A percentile compares a stretch with the other conserved stretches of the same genome.
These are phyloP conservation scores for Bombus waltoni DNA, from an alignment of 1,140 invertebrate genomes.

Conservation along the genomic window DNA sequence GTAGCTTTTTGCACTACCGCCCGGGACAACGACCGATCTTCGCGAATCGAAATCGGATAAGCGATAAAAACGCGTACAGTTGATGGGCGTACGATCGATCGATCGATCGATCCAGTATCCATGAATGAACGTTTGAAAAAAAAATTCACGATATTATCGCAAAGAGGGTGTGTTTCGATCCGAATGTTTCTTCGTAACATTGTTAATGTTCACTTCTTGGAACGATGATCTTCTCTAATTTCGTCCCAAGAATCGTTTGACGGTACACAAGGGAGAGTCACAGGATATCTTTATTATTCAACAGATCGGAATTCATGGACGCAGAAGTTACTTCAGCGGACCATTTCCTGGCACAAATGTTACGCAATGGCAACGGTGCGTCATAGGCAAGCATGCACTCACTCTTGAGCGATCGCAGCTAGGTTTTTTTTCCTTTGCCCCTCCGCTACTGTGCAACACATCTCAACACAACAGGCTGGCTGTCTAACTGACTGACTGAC, in stretches of 20 bases:
- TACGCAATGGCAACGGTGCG: constrained; percentile 40
- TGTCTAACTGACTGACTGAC: neutral
- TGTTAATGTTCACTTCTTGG: neutral
- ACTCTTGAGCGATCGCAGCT: neutral
- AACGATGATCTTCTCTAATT: neutral
- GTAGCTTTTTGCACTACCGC: neutral
- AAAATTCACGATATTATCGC: neutral
- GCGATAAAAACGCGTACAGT: neutral
- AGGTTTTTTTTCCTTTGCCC: neutral
- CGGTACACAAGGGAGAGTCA: neutral
- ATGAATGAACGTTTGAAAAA: neutral
- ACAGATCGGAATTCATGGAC: constrained; percentile 29
- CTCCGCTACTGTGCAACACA: constrained; percentile 14
- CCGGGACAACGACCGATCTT: constrained; percentile 39
- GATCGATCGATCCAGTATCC: too few relatives aligned
- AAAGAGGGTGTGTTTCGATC: neutral
- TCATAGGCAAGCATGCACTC: constrained; percentile 25
- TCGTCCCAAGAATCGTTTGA: neutral
- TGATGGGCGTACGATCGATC: constrained; percentile 13
- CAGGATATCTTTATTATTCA: constrained; percentile 35
- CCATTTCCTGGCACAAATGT: constrained; percentile 38
- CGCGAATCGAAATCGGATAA: neutral
- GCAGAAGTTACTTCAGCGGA: constrained; percentile 36
- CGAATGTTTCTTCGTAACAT: neutral
- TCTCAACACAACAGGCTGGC: neutral